Evolutionary conservation across 2,113 vertebrate genomes (phyloP).

Genomic region (Carlito syrichta): DNA sequence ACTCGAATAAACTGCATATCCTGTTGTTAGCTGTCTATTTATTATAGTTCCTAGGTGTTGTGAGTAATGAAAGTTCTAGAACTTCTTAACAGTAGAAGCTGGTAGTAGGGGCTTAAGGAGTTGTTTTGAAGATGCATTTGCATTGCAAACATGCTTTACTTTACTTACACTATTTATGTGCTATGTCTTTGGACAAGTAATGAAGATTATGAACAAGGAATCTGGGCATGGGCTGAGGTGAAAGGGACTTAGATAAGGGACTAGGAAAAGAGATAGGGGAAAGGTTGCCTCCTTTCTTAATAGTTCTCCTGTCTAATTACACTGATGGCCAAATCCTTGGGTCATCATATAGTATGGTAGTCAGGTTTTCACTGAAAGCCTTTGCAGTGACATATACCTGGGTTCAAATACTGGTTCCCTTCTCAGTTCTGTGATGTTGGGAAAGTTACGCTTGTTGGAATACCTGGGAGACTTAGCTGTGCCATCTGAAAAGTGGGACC

Average conservation of each 20-base stretch:
- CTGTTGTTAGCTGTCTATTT: background rate
- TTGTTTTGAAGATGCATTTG: background rate
- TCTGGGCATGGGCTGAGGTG: accelerated
- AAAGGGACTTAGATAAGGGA: background rate
- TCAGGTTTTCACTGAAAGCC: background rate
- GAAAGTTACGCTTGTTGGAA: background rate
- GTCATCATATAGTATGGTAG: accelerated
- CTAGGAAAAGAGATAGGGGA: background rate
- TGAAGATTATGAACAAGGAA: background rate
- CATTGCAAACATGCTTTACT: background rate
- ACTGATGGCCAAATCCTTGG: background rate
- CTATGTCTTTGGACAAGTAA: background rate
- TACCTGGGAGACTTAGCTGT: no score
- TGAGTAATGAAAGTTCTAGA: background rate
- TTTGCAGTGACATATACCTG: background rate
- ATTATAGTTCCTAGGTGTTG: background rate
- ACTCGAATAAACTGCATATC: background rate
- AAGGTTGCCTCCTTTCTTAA: background rate
- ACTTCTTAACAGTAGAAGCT: no score
- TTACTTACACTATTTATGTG: background rate
- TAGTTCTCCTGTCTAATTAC: background rate
- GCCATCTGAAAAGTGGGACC: background rate
- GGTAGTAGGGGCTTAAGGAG: accelerated
- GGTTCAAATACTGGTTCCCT: background rate
- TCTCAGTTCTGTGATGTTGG: background rate